Evolutionary conservation across 2,797 vertebrate genomes (phyloP), one percentile per base, ranked within the genome.

Genomic region (Valencia hispanica): DNA sequence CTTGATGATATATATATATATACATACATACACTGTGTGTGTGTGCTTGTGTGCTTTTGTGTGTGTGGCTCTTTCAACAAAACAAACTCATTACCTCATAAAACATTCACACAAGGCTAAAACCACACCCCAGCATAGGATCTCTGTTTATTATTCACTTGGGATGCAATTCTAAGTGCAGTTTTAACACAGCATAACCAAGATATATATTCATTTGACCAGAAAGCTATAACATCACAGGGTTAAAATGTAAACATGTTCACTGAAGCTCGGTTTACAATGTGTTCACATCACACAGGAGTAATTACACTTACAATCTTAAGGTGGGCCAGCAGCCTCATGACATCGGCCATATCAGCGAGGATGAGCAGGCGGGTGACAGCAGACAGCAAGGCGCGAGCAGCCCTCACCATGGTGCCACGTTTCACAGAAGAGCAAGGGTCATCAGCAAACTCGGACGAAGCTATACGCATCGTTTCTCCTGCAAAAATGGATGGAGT

Each of bases 311-410:
- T 79, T 96, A 99, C 98, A 47, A 99, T 98, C 95, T 98, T 99
- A 79, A 99, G 96, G 83, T 99, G 98, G 12, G 97, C 96, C 61
- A 99, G 95, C 70, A 99, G 97, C 89, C 98, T 96, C 98, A 99
- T 99, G 94, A 99, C 98, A 0, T 99, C 98, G 0, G 98, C 98
- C 98, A 99, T 99, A 87, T 99, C 98, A 0, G 98, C 98, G 68
- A 99, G 93, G 94, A 99, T 99, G 91, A 99, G 98, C 63, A 99
- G 92, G 70, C 98, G 97, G 0, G 98, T 99, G 82, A 99, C 98
- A 0, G 98, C 98, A 0, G 98, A 99, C 0, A 99, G 96, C 83
- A 99, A 92, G 48, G 98, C 97, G 0, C 98, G 96, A 11, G 98
- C 98, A 0, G 98, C 98, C 68, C 98, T 96, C 85, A 99, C 98